Evolutionary conservation across 2,888 invertebrate species (phyloP), one percentile per base, ranked within the genome.

Genomic region (Ectobius pallidus): DNA sequence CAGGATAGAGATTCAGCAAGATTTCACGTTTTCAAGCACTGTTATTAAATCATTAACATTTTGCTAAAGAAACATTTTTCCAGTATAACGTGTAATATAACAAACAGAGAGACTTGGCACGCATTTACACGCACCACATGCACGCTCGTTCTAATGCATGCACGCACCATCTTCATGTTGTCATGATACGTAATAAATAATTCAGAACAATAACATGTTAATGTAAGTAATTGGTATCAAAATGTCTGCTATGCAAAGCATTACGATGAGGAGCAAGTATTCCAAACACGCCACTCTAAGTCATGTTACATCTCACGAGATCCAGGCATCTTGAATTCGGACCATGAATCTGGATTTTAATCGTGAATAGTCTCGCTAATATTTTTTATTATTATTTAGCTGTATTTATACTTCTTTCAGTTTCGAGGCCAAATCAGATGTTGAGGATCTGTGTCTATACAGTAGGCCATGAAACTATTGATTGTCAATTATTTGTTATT

Each of bases 21-120:
- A 58, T 30, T 30, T 58, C 58, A 58, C 58, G 32, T 58, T 58
- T 16, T 7, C n/a, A 30, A 58, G 58, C 27, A 25, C 14, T 58
- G 58, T 58, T 58, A 58, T 58, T 58, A 58, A 27, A 58, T 25
- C 30, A 58, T 58, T 58, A 58, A 58, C 58, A 58, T 58, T 58
- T 55, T 58, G n/a, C n/a, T 32, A n/a, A 32, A 30, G 30, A 27
- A 55, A 11, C 4, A 58, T 58, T 32, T 32, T 32, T 32, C 6
- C 58, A 3, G 18, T 32, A 32, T 30, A 58, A 58, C 58, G n/a
- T 58, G 58, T 58, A 58, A 30, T 58, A 58, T 58, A 58, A 58
- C 58, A 58, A 58, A 58, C 58, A 58, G n/a, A 58, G 58, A 6
- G 58, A 1, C 30, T 30, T 16, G 3, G 32, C 58, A 58, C 58